A percentile compares a stretch with the other conserved stretches of the same genome.
phyloP scores from a whole-genome alignment of 1,140 invertebrate genomes.

The Anastrepha obliqua region DNA sequence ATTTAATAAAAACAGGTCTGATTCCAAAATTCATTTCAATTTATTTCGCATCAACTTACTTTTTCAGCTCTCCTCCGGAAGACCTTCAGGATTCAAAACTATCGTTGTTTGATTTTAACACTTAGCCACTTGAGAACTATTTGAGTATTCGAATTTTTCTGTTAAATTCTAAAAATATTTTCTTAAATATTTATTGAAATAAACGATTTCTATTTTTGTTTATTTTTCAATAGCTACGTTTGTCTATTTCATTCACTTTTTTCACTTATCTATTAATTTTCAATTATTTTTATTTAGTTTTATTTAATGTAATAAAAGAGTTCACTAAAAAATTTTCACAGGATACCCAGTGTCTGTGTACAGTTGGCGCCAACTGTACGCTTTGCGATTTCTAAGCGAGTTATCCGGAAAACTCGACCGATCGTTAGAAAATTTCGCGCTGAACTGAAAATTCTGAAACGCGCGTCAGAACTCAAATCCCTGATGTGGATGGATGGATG shows the following conservation, averaged over 20 bases:
- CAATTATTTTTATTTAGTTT: neutral
- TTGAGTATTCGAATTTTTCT: neutral
- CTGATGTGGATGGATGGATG: conserved; percentile 54
- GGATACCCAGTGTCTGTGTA: conserved; percentile 4
- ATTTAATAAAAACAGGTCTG: too few species aligned
- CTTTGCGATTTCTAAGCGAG: neutral
- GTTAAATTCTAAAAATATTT: neutral
- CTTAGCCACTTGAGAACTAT: neutral
- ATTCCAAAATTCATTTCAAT: too few species aligned
- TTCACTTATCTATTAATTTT: neutral
- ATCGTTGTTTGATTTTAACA: conserved; percentile 26
- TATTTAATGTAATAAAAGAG: too few species aligned
- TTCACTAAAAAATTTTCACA: neutral
- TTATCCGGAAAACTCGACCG: conserved; percentile 64
- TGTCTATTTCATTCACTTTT: neutral
- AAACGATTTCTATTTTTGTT: neutral
- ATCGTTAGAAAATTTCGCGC: conserved; percentile 73
- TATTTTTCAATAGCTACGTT: neutral
- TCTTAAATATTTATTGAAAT: neutral
- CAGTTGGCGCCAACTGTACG: conserved; percentile 45
- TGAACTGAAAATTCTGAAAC: conserved; percentile 66
- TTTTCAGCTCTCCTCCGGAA: neutral
- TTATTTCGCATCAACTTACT: neutral
- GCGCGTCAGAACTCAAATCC: conserved; percentile 48
- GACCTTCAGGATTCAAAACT: neutral